A percentile compares a stretch with the other conserved stretches of the same genome.
phyloP scores from a whole-genome alignment of 2,797 vertebrate genomes.

The Leucoraja ocellata region DNA sequence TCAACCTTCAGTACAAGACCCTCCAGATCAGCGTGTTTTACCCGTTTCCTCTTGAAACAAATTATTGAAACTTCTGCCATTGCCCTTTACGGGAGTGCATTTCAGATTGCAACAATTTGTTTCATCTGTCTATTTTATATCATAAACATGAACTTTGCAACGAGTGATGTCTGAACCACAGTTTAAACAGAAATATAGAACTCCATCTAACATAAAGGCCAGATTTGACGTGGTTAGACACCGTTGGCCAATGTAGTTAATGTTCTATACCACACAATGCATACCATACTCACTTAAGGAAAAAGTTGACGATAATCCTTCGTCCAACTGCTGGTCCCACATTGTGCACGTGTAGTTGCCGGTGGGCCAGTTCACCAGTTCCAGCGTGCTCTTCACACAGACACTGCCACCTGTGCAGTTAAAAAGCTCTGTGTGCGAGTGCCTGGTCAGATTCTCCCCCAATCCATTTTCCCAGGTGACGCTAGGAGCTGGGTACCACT shows the following conservation, averaged over 20 bases:
- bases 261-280: neutral
- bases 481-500: constrained; percentile 17
- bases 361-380: constrained; percentile 4
- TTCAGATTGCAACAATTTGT: neutral
- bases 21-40: neutral
- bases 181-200: neutral
- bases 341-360: constrained; percentile 21
- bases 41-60: neutral
- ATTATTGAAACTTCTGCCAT: neutral
- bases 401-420: constrained; percentile 24
- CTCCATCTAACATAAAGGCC: neutral
- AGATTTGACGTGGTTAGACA: neutral
- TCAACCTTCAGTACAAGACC: neutral
- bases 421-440: constrained; percentile 18
- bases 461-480: constrained; percentile 27
- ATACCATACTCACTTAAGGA: constrained; percentile 6
- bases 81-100: neutral
- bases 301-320: constrained; percentile 1
- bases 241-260: neutral
- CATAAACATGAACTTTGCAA: neutral
- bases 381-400: constrained; percentile 25
- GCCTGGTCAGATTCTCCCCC: neutral
- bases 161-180: neutral
- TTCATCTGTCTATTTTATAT: too few relatives aligned
- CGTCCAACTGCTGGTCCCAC: constrained; percentile 19